Base-by-base conservation (phyloP, 2,113 vertebrate species). In the Grammomys dolichurus region DNA sequence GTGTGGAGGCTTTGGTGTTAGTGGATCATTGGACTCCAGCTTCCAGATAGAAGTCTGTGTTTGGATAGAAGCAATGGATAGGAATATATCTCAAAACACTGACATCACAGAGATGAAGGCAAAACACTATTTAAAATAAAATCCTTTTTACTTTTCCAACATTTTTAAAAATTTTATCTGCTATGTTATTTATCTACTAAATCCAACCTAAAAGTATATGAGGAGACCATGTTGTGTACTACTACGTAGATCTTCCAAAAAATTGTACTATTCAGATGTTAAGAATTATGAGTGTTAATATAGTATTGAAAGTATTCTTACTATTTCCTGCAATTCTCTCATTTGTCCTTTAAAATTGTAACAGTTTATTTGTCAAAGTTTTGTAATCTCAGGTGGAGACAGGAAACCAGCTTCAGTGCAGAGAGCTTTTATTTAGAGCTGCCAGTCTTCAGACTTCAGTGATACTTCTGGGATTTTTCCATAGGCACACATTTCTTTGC, bases 81-180 rank as follows among this genome's bases (percentile, higher is more conserved):
- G 48, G 60, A 36, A 28, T 89, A 36, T 65, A 54, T 76, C 51
- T 87, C 40, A 92, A 87, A 94, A 81, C 28, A 90, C 10, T 87
- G 6, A 63, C 75, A 82, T 81, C 58, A 43, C 89, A 85, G 91
- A 75, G 89, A 75, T 78, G 85, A 89, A 94, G 87, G 63, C 31
- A 56, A 89, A 85, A n/a, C 73, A 43, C 26, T 20, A 85, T 22
- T 94, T 89, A 14, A 69, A 14, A 69, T 69, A 33, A 69, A 69
- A 48, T 3, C 6, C 6, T 19, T 70, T 12, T 31, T 80, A 6
- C 65, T 91, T 70, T 51, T 78, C 43, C 13, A 93, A 12, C 11
- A 73, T 95, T 91, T 73, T 85, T 40, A 72, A 40, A 40, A 40
- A 40, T n/a, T n/a, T 92, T 92, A 89, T 75, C 54, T 92, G 54